These are phyloP conservation scores for Vanessa tameamea DNA, from an alignment of 1,140 invertebrate genomes.

Conservation along the genomic window DNA sequence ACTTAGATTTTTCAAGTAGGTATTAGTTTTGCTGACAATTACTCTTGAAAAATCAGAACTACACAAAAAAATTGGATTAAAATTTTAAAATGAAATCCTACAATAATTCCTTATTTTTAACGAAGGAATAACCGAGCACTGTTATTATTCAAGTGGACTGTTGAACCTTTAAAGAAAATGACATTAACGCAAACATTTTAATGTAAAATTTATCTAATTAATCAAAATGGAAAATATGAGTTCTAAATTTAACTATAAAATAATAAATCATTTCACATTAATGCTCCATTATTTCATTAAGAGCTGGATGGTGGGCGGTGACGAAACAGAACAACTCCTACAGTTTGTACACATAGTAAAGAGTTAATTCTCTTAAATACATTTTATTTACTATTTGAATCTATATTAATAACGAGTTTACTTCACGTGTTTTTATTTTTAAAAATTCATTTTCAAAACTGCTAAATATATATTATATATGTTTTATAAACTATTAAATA, in stretches of 20 bases:
- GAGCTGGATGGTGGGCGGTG: constrained; percentile 55
- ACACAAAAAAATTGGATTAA: too few species aligned
- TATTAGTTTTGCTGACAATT: too few species aligned
- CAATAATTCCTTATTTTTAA: too few species aligned
- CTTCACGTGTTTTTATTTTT: neutral
- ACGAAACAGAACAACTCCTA: constrained; percentile 69
- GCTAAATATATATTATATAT: too few species aligned
- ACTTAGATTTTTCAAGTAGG: too few species aligned
- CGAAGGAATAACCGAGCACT: too few species aligned
- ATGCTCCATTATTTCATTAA: constrained; percentile 39
- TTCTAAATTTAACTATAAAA: neutral
- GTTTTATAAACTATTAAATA: too few species aligned
- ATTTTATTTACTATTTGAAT: neutral
- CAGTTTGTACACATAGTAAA: constrained; percentile 43
- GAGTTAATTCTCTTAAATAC: neutral
- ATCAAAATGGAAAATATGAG: neutral
- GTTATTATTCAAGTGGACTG: neutral
- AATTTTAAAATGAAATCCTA: too few species aligned
- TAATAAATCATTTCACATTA: constrained; percentile 21
- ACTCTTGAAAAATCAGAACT: too few species aligned
- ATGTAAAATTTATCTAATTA: neutral
- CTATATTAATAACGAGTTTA: neutral
- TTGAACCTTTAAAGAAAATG: neutral
- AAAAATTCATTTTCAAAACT: too few species aligned
- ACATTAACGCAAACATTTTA: neutral